Percentiles rank a stretch among this genome's conserved stretches.
These are phyloP conservation scores for Lagenorhynchus albirostris DNA, from an alignment of 2,113 vertebrate species.

Conservation along the genomic window DNA sequence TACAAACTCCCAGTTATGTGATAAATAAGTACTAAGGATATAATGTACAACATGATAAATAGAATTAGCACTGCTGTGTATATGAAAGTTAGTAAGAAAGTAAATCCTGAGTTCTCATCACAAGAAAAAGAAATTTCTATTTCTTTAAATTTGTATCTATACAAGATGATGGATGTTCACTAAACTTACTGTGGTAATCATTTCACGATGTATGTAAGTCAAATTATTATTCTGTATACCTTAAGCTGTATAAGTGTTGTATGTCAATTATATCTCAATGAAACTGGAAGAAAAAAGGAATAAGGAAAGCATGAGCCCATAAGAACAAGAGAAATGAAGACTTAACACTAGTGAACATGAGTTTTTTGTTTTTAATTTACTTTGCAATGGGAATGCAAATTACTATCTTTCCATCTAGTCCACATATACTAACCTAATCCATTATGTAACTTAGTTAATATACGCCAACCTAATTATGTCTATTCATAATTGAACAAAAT, in stretches of 20 bases:
- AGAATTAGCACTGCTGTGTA: background rate
- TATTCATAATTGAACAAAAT: slow-evolving; percentile 65
- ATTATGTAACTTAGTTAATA: background rate
- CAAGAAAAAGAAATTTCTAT: background rate
- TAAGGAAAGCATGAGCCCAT: background rate
- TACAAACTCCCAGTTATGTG: background rate
- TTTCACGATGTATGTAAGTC: background rate
- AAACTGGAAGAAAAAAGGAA: background rate
- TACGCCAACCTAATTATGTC: slow-evolving; percentile 65
- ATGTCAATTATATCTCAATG: background rate
- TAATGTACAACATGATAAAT: background rate
- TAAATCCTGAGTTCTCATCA: background rate
- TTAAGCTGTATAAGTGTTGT: background rate
- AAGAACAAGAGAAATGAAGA: background rate
- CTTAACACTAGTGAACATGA: background rate
- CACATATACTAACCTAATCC: background rate
- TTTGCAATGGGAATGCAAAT: background rate
- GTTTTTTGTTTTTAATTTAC: background rate
- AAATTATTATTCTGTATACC: background rate
- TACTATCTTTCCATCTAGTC: background rate
- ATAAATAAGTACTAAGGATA: background rate
- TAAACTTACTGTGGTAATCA: background rate
- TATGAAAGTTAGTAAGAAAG: background rate
- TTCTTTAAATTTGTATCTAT: background rate
- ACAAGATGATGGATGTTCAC: background rate